Evolutionary conservation across 2,888 invertebrate genomes (phyloP).

Genomic region (Myopa tessellatipennis): DNA sequence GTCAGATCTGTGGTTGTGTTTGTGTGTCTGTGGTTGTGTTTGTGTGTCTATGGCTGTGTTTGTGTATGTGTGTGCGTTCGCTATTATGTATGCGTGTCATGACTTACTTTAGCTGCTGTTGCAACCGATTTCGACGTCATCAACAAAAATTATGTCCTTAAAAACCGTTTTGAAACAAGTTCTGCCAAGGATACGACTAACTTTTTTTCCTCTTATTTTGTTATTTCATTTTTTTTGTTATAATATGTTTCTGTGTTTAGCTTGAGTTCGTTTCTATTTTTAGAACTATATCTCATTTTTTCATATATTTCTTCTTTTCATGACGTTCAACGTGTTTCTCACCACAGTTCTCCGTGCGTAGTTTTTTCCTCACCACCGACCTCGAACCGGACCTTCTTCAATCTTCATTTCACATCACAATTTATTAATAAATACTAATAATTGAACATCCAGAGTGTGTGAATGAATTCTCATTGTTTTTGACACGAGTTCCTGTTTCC

Average conservation of each 20-base stretch:
- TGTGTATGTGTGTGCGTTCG: not conserved
- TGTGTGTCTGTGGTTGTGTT: not conserved
- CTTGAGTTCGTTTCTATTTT: conserved; percentile 14
- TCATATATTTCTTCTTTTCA: not conserved
- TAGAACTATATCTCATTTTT: not conserved
- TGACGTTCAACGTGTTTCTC: not conserved
- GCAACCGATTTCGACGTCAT: conserved; percentile 18
- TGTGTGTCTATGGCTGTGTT: not conserved
- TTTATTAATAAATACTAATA: too few species aligned
- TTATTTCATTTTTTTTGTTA: not conserved
- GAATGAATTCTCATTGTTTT: too few species aligned
- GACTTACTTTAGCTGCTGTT: conserved; percentile 5
- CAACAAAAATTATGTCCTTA: conserved; percentile 25
- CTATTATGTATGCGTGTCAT: not conserved
- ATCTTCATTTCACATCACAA: too few species aligned
- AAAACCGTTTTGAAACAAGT: conserved; percentile 15
- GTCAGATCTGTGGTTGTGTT: not conserved
- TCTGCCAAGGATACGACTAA: not conserved
- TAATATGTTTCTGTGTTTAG: not conserved
- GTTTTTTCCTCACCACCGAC: too few species aligned
- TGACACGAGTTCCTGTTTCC: too few species aligned
- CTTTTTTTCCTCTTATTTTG: not conserved
- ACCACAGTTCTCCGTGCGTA: too few species aligned
- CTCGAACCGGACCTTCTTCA: too few species aligned
- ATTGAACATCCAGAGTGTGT: too few species aligned